These are phyloP conservation scores for Trisateles emortualis DNA, from an alignment of 2,888 invertebrate species.

Conservation along the genomic window DNA sequence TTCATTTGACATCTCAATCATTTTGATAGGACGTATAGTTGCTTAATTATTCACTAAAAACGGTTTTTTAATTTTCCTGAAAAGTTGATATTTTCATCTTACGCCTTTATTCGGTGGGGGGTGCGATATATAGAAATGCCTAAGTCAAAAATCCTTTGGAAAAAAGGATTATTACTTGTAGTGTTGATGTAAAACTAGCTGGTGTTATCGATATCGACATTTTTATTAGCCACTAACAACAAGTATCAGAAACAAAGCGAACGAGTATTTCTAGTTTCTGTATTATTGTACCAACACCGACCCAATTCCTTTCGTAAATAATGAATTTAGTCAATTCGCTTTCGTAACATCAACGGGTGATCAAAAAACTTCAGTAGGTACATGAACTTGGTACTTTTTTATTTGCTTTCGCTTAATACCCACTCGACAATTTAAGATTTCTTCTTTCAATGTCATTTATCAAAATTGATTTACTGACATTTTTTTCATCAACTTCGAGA, in stretches of 20 bases:
- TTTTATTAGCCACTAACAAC: slow-evolving; percentile 15
- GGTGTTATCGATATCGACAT: slow-evolving; percentile 3
- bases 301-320: slow-evolving; percentile 52
- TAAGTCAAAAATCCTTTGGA: too few relatives aligned
- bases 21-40: too few relatives aligned
- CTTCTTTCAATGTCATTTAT: slow-evolving; percentile 17
- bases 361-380: slow-evolving; percentile 28
- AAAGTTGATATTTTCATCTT: too few relatives aligned
- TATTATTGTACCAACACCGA: slow-evolving; percentile 44
- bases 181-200: too few relatives aligned
- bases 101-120: too few relatives aligned
- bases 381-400: slow-evolving; percentile 18
- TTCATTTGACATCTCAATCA: too few relatives aligned
- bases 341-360: slow-evolving; percentile 48
- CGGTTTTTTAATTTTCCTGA: too few relatives aligned
- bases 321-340: slow-evolving; percentile 52
- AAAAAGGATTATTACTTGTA: too few relatives aligned
- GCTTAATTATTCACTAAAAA: too few relatives aligned
- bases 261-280: slow-evolving; percentile 57
- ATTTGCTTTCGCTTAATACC: slow-evolving; percentile 13
- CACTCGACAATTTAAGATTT: slow-evolving; percentile 14
- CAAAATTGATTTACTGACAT: slow-evolving; percentile 6
- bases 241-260: slow-evolving; percentile 34
- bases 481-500: slow-evolving; percentile 10
- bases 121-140: too few relatives aligned